Conservation (phyloP, 2,113 vertebrate genomes). For the Istiophorus platypterus region DNA sequence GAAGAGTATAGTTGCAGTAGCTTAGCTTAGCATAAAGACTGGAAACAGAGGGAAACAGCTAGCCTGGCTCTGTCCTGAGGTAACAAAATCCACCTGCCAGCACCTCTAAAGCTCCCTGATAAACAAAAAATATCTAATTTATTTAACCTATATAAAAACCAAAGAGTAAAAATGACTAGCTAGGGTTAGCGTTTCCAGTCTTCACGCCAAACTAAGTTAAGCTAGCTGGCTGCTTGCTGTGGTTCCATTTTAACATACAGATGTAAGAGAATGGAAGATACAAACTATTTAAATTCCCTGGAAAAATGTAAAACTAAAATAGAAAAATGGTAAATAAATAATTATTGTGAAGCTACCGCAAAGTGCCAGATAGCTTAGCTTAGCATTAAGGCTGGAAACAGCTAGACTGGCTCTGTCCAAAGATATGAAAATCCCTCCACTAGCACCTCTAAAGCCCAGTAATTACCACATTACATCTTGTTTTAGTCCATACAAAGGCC, state of each 20-base stretch:
- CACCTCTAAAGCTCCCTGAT: neutral
- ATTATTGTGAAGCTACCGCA: neutral
- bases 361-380: neutral
- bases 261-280: neutral
- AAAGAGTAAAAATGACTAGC: too few species aligned
- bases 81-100: too few species aligned
- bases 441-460: too few species aligned
- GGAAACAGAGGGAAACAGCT: neutral
- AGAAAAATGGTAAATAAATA: neutral
- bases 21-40: conserved; percentile 15
- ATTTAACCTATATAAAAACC: neutral
- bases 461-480: too few species aligned
- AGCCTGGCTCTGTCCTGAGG: neutral
- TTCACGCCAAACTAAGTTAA: neutral
- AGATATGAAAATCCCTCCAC: too few species aligned
- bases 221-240: neutral
- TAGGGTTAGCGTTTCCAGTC: neutral
- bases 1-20: neutral
- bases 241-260: neutral
- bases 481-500: too few species aligned
- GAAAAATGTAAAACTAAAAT: neutral
- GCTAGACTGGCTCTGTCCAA: neutral
- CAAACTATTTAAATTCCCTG: neutral
- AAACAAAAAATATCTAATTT: neutral
- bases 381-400: neutral